phyloP scores from a whole-genome alignment of 2,797 vertebrate genomes.

The Esox lucius region DNA sequence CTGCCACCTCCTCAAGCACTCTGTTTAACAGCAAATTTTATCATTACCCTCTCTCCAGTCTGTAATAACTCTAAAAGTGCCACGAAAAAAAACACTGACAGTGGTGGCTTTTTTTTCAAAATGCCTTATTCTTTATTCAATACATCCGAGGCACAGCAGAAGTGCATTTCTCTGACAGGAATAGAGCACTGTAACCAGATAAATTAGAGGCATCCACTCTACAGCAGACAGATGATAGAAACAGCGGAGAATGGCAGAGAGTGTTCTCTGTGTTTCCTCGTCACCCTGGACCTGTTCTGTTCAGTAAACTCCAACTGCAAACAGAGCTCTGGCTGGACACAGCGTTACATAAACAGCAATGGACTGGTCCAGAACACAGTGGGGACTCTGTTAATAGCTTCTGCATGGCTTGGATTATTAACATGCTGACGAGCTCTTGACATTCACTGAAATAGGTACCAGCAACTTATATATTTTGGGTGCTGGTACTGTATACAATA shows the following conservation, averaged over 20 bases:
- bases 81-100: slow-evolving; percentile 16
- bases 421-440: slow-evolving; percentile 39
- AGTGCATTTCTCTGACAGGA: too few species aligned
- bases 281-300: slow-evolving; percentile 42
- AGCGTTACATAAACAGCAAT: slow-evolving; percentile 64
- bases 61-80: slow-evolving; percentile 8
- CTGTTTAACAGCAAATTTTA: slow-evolving; percentile 14
- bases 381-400: slow-evolving; percentile 67
- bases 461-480: too few species aligned
- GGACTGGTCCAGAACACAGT: slow-evolving; percentile 62
- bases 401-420: slow-evolving; percentile 60
- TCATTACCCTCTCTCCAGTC: slow-evolving; percentile 19
- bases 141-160: slow-evolving; percentile 6
- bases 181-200: not conserved
- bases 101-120: not conserved
- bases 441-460: too few species aligned
- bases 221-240: not conserved
- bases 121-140: not conserved
- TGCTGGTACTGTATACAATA: too few species aligned
- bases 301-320: slow-evolving; percentile 66
- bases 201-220: not conserved
- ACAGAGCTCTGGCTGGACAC: slow-evolving; percentile 46
- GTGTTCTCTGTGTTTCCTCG: slow-evolving; percentile 29
- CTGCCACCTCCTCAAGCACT: slow-evolving; percentile 22
- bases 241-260: not conserved